phyloP scores from a whole-genome alignment of 1,140 invertebrate genomes.

The Cotesia chilonis region DNA sequence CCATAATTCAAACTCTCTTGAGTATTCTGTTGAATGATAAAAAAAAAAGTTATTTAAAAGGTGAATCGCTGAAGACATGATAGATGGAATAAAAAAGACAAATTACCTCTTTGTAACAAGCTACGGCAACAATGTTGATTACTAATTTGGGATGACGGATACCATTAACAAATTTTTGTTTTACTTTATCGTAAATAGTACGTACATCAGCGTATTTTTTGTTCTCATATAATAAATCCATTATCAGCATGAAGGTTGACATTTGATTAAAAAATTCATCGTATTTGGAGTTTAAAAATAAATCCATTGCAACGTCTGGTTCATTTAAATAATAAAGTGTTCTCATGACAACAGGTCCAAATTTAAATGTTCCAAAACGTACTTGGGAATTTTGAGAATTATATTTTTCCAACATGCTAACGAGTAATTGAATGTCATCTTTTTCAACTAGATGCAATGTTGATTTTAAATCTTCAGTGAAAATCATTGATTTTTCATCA shows the following conservation, averaged over 20 bases:
- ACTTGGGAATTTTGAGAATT: slow-evolving; percentile 76
- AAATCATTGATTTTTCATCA: slow-evolving; percentile 72
- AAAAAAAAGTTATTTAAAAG: slow-evolving; percentile 20
- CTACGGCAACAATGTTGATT: slow-evolving; percentile 72
- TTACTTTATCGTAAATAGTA: slow-evolving; percentile 70
- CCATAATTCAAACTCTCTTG: slow-evolving; percentile 74
- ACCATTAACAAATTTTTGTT: slow-evolving; percentile 67
- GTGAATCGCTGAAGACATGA: slow-evolving; percentile 7
- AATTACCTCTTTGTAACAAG: slow-evolving; percentile 81
- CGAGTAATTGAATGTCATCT: slow-evolving; percentile 72
- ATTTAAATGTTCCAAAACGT: slow-evolving; percentile 80
- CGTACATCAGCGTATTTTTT: slow-evolving; percentile 75
- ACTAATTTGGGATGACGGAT: slow-evolving; percentile 74
- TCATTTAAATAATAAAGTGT: slow-evolving; percentile 77
- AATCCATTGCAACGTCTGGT: slow-evolving; percentile 72
- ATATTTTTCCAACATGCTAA: slow-evolving; percentile 77
- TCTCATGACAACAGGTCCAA: slow-evolving; percentile 86
- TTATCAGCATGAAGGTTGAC: slow-evolving; percentile 72
- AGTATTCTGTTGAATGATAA: slow-evolving; percentile 71
- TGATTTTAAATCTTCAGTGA: slow-evolving; percentile 86
- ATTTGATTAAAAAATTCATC: slow-evolving; percentile 78
- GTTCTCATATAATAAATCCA: slow-evolving; percentile 78
- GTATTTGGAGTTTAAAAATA: slow-evolving; percentile 72
- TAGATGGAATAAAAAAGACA: slow-evolving; percentile 21
- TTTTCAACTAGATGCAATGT: slow-evolving; percentile 76